These are phyloP conservation scores for Sclerodermus sp. DNA, from an alignment of 2,888 invertebrate genomes.

Conservation along the genomic window DNA sequence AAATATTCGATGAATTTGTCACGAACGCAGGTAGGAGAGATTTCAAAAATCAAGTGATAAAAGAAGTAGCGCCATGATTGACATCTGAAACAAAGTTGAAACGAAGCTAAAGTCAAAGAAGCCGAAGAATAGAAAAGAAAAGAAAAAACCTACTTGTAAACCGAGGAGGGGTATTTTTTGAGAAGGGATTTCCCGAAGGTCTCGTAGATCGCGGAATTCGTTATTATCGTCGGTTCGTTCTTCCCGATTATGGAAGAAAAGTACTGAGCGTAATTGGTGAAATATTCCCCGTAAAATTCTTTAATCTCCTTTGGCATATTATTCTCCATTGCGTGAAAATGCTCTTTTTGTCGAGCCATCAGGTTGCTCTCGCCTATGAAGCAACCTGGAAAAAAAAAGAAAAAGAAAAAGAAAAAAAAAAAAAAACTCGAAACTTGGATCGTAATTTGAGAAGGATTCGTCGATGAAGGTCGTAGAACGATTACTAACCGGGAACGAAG, in stretches of 20 bases:
- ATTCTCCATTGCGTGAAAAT: conserved; percentile 68
- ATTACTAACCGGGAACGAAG: conserved; percentile 83
- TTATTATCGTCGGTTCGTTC: conserved; percentile 61
- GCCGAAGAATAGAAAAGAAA: too few species aligned
- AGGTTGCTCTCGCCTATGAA: conserved; percentile 72
- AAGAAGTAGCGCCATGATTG: conserved; percentile 70
- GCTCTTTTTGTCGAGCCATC: conserved; percentile 64
- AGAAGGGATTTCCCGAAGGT: conserved; percentile 68
- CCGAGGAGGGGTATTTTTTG: conserved; percentile 62
- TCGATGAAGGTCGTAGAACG: too few species aligned
- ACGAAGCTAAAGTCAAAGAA: too few species aligned
- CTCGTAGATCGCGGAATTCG: conserved; percentile 62
- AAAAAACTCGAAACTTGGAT: too few species aligned
- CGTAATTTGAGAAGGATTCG: too few species aligned
- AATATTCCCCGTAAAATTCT: conserved; percentile 68
- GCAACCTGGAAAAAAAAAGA: conserved; percentile 61
- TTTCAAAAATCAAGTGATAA: too few species aligned
- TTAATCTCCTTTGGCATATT: conserved; percentile 67
- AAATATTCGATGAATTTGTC: too few species aligned
- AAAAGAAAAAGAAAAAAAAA: too few species aligned
- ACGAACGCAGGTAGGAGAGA: too few species aligned
- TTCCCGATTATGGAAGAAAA: conserved; percentile 58
- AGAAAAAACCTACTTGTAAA: conserved; percentile 63
- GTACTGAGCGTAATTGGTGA: conserved; percentile 67
- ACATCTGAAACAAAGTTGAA: too few species aligned